phyloP scores from a whole-genome alignment of 1,140 invertebrate genomes.

The Stegodyphus dumicola region DNA sequence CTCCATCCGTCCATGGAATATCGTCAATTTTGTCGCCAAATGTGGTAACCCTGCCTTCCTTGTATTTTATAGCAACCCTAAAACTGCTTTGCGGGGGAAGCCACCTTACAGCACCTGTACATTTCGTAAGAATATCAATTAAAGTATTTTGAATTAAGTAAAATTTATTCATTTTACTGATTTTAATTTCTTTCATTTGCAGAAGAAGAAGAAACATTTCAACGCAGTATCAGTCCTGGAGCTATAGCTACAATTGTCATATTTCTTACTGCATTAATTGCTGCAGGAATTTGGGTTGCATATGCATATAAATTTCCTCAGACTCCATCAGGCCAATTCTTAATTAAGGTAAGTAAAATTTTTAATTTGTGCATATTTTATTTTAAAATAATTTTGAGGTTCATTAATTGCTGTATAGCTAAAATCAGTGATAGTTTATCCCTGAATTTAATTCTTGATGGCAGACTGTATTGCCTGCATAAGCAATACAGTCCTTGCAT shows the following conservation, averaged over 20 bases:
- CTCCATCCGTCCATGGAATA: too few species aligned
- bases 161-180: neutral
- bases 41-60: too few species aligned
- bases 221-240: slow-evolving; percentile 53
- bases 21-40: too few species aligned
- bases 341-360: slow-evolving; percentile 85
- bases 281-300: slow-evolving; percentile 66
- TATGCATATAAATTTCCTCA: slow-evolving; percentile 98
- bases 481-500: neutral
- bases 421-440: neutral
- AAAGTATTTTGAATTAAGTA: neutral
- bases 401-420: neutral
- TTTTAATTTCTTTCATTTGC: neutral
- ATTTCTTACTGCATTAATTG: slow-evolving; percentile 60
- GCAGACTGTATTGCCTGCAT: neutral
- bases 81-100: too few species aligned
- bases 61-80: too few species aligned
- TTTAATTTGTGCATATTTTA: neutral
- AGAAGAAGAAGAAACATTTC: neutral
- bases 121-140: neutral
- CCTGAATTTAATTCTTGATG: neutral
- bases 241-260: slow-evolving; percentile 60
- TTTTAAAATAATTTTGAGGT: neutral
- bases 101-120: too few species aligned
- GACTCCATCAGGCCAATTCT: slow-evolving; percentile 91